phyloP scores from a whole-genome alignment of 1,140 invertebrate genomes.

The Philopotamus ludificatus region DNA sequence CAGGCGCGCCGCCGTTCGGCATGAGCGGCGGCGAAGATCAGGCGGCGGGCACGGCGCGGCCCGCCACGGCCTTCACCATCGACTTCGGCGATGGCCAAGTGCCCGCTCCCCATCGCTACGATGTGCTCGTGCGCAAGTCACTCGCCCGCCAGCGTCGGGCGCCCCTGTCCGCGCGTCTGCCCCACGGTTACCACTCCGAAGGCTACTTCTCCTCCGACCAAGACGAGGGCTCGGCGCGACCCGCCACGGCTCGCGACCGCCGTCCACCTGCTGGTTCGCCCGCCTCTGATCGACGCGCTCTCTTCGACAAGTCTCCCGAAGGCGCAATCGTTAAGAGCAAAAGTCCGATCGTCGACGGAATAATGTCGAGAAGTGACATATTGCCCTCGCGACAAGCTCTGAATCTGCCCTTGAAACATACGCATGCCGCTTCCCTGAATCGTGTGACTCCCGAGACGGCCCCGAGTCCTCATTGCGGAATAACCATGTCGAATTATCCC shows the following conservation, averaged over 20 bases:
- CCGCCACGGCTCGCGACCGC: not conserved
- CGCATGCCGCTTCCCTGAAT: constrained; percentile 44
- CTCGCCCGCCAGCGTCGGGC: constrained; percentile 60
- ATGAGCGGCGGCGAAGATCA: constrained; percentile 43
- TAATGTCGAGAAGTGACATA: constrained; percentile 56
- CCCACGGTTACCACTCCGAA: constrained; percentile 65
- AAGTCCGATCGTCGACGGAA: constrained; percentile 56
- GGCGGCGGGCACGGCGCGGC: constrained; percentile 49
- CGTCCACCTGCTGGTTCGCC: constrained; percentile 17
- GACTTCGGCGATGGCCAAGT: constrained; percentile 65
- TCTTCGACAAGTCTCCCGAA: constrained; percentile 26
- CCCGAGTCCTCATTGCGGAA: not conserved
- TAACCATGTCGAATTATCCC: constrained; percentile 1
- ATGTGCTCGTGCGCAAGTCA: constrained; percentile 68
- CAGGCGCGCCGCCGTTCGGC: constrained; percentile 6
- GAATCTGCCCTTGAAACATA: constrained; percentile 55
- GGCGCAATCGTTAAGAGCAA: constrained; percentile 46
- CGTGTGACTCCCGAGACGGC: constrained; percentile 25
- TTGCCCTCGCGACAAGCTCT: constrained; percentile 49
- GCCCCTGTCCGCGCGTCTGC: constrained; percentile 61
- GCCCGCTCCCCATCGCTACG: constrained; percentile 61
- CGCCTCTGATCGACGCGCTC: constrained; percentile 5
- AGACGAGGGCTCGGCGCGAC: constrained; percentile 52
- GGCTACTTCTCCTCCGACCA: constrained; percentile 69
- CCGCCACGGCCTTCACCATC: constrained; percentile 65